Evolutionary conservation across 2,113 vertebrate species (phyloP).

Genomic region (Cryptotis parvus): DNA sequence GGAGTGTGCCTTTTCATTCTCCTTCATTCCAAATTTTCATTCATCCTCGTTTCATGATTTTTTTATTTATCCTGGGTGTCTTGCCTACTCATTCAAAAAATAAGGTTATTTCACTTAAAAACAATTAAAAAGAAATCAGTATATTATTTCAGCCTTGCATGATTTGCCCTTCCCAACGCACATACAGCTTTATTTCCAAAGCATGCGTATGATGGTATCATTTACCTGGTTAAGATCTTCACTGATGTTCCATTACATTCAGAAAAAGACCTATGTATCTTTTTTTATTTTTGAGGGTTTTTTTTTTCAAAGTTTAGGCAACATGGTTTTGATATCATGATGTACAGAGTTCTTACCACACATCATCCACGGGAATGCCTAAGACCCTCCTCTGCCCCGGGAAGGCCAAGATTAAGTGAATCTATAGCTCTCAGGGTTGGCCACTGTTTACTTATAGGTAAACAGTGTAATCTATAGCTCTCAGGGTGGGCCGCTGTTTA

Average conservation of each 20-base stretch:
- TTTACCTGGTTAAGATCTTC: background rate
- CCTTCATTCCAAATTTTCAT: too few relatives aligned
- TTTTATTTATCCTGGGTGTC: too few relatives aligned
- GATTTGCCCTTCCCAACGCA: background rate
- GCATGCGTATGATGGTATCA: background rate
- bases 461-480: background rate
- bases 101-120: too few relatives aligned
- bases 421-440: background rate
- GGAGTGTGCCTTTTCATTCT: background rate
- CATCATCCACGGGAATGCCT: too few relatives aligned
- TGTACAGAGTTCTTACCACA: too few relatives aligned
- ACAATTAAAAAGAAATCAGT: background rate
- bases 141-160: background rate
- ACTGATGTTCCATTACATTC: background rate
- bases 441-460: background rate
- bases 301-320: too few relatives aligned
- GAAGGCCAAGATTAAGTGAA: background rate
- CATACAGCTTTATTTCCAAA: slow-evolving; percentile 4
- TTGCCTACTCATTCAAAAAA: too few relatives aligned
- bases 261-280: background rate
- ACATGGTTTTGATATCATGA: too few relatives aligned
- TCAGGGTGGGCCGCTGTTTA: background rate
- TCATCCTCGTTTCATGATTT: too few relatives aligned
- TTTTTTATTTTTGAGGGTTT: too few relatives aligned
- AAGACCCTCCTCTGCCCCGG: too few relatives aligned